These are phyloP conservation scores for Andrena trimmerana DNA, from an alignment of 2,888 invertebrate species.

Conservation along the genomic window DNA sequence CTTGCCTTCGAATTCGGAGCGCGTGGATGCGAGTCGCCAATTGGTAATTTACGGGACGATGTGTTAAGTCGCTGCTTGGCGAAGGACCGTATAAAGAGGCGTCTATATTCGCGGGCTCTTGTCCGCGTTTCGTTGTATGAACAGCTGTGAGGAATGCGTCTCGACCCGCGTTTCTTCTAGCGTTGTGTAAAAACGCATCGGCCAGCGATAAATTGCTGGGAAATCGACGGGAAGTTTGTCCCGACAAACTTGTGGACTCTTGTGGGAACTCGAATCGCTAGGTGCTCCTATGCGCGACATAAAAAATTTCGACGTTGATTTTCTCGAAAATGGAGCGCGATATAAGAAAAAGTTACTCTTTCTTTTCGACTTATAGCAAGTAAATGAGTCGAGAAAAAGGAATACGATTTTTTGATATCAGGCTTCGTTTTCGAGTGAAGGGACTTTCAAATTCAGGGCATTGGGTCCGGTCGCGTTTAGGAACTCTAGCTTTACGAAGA, in stretches of 20 bases:
- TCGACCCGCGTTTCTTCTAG: conserved; percentile 24
- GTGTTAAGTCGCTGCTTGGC: conserved; percentile 54
- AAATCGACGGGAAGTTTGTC: conserved; percentile 53
- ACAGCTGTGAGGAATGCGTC: conserved; percentile 69
- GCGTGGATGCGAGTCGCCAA: conserved; percentile 29
- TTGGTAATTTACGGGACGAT: conserved; percentile 57
- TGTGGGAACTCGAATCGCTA: background rate
- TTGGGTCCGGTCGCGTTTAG: no score
- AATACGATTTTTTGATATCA: no score
- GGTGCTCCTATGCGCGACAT: no score
- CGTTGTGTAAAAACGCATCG: conserved; percentile 16
- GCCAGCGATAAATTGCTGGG: conserved; percentile 40
- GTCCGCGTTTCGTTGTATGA: conserved; percentile 62
- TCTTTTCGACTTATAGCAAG: no score
- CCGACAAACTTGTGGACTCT: background rate
- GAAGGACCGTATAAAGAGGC: conserved; percentile 49
- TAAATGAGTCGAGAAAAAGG: no score
- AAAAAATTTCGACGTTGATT: no score
- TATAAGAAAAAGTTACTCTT: no score
- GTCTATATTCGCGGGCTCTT: conserved; percentile 48
- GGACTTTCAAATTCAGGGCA: no score
- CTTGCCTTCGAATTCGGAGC: background rate
- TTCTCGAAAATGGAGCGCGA: no score
- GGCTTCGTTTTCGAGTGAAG: no score
- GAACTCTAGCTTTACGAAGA: no score